Percentiles rank a stretch among this genome's conserved stretches.
Conservation (phyloP, 2,888 invertebrate species). For the Schizotus pectinicornis region DNA sequence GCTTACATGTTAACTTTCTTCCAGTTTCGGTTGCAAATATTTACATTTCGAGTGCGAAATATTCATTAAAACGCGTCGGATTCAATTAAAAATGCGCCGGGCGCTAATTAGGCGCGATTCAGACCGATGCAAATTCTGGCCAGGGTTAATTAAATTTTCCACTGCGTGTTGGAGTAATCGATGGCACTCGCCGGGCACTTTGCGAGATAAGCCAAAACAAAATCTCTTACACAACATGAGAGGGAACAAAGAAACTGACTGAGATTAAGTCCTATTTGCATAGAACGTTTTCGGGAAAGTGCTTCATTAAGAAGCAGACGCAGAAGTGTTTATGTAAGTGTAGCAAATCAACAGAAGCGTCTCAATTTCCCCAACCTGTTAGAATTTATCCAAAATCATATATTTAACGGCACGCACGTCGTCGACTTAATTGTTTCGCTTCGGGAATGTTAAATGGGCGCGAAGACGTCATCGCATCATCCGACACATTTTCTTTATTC, state of each 20-base stretch:
- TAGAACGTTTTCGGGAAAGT: conserved; percentile 7
- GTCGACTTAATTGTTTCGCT: conserved; percentile 20
- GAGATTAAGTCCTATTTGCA: conserved; percentile 23
- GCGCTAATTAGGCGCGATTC: conserved; percentile 1
- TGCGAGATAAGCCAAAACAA: conserved; percentile 2
- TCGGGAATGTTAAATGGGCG: conserved; percentile 23
- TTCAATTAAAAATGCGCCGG: conserved; percentile 17
- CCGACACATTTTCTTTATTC: conserved; percentile 40
- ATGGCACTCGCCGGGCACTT: conserved; percentile 1
- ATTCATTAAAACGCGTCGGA: conserved; percentile 29
- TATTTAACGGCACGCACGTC: conserved; percentile 27
- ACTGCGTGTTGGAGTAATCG: conserved; percentile 11
- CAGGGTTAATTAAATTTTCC: conserved; percentile 15
- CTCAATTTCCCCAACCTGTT: conserved; percentile 28
- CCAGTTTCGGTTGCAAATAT: conserved; percentile 22
- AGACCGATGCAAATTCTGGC: conserved; percentile 1
- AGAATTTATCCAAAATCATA: conserved; percentile 26
- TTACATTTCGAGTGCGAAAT: conserved; percentile 25
- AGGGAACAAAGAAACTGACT: conserved; percentile 13
- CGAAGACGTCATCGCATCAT: conserved; percentile 2
- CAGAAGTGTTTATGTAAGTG: conserved; percentile 12
- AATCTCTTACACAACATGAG: conserved; percentile 8
- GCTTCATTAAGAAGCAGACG: background rate
- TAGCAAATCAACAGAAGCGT: conserved; percentile 18
- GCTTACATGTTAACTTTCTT: conserved; percentile 32